Base-by-base conservation (phyloP, 2,113 vertebrate species). In the Brachirus orientalis region DNA sequence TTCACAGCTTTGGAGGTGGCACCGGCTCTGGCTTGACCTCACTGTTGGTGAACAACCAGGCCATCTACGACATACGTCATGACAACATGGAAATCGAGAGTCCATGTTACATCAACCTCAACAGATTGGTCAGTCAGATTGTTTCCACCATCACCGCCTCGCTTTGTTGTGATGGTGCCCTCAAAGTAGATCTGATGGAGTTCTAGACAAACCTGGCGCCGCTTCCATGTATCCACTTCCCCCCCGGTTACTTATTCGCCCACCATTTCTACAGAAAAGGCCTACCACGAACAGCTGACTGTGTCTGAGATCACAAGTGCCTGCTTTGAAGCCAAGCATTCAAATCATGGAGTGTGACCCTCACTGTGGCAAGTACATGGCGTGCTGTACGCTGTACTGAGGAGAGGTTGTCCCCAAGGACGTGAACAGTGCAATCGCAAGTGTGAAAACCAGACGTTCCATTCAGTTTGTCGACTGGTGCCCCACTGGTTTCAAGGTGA, bases 301-400 rank as follows among this genome's bases (percentile, higher is more conserved):
- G 93, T 96, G 54, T 16, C 94, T 0, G 94, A 97, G 74, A 95
- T 97, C 77, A 96, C 95, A 35, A 95, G 89, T 0, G 92, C 94
- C 18, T 97, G 95, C 90, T 96, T 95, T 2, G 94, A n/a, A 95
- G 82, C 94, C 94, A 0, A 74, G 92, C 82, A 95, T 94, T 51
- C 94, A 97, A 89, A 95, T 96, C 94, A 94, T 95, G 63, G 95
- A 95, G 79, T 96, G 95, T 6, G 95, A 96, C 84, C 95, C 95
- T 0, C 91, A 93, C 3, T 91, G 89, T 0, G 94, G 94, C 69
- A 96, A 95, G 82, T 96, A 94, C 85, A 95, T 96, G 95, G 95
- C 95, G 0, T 96, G 95, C 37, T 96, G 94, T 55, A 83, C 96
- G 94, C 86, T 97, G 48, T 95, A 94, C 47, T 90, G 92, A 5